These are phyloP conservation scores for Haliaeetus leucogaster DNA, from an alignment of 2,113 vertebrate genomes.

Conservation along the genomic window DNA sequence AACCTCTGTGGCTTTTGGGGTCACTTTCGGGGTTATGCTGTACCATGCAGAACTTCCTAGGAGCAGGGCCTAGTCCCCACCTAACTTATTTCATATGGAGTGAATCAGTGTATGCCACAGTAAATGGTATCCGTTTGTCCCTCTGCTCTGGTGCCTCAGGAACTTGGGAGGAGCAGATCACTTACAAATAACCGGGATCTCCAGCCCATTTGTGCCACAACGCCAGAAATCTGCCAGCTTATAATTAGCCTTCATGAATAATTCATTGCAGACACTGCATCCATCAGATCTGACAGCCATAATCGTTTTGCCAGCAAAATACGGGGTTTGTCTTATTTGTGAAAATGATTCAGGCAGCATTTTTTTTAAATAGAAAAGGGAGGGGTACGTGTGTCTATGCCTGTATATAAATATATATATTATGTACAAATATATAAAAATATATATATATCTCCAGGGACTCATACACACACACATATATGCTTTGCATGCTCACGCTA, in stretches of 20 bases:
- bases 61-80: not conserved
- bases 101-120: not conserved
- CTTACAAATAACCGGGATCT: not conserved
- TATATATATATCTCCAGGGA: not conserved
- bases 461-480: not conserved
- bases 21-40: not conserved
- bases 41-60: not conserved
- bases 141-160: not conserved
- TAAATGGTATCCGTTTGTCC: not conserved
- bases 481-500: not conserved
- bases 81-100: rapidly evolving
- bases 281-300: constrained; percentile 42
- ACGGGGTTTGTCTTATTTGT: constrained; percentile 32
- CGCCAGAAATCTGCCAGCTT: constrained; percentile 41
- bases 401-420: not conserved
- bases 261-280: constrained; percentile 44
- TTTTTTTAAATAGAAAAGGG: not conserved
- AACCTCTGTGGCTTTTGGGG: not conserved
- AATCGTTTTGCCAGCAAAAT: constrained; percentile 52
- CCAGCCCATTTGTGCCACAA: not conserved
- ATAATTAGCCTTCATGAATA: constrained; percentile 71
- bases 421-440: not conserved
- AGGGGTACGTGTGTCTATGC: not conserved
- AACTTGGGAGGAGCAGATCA: not conserved
- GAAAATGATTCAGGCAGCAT: constrained; percentile 9